Percentiles rank a stretch among this genome's conserved stretches.
Conservation (phyloP, 2,888 invertebrate genomes). For the Papilio gigon region DNA sequence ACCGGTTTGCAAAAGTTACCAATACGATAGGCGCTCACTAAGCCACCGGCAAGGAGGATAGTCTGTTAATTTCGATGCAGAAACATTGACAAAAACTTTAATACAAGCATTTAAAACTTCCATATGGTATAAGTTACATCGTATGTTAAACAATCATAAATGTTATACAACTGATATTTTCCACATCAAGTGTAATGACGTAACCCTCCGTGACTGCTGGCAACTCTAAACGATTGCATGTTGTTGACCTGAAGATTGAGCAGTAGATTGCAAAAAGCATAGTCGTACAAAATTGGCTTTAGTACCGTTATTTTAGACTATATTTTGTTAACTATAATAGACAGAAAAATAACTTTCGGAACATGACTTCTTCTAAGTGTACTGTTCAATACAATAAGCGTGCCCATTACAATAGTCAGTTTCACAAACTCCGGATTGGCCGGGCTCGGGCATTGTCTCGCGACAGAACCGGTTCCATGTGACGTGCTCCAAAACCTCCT, state of each 20-base stretch:
- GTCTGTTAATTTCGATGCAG: background rate
- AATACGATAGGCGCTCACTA: slow-evolving; percentile 41
- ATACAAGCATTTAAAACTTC: slow-evolving; percentile 11
- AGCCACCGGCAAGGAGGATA: slow-evolving; percentile 43
- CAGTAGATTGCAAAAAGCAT: slow-evolving; percentile 33
- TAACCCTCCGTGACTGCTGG: slow-evolving; percentile 35
- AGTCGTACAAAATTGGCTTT: slow-evolving; percentile 32
- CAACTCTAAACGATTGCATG: slow-evolving; percentile 35
- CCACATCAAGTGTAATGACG: slow-evolving; percentile 24
- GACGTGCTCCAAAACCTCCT: slow-evolving; percentile 60
- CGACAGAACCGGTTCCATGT: slow-evolving; percentile 66
- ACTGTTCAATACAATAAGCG: slow-evolving; percentile 42
- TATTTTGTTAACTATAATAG: slow-evolving; percentile 21
- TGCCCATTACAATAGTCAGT: slow-evolving; percentile 43
- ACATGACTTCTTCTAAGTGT: slow-evolving; percentile 44
- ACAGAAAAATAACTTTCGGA: slow-evolving; percentile 37
- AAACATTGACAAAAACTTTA: slow-evolving; percentile 1
- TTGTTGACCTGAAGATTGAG: slow-evolving; percentile 39
- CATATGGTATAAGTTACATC: background rate
- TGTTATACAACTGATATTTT: slow-evolving; percentile 27
- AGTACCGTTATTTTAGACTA: slow-evolving; percentile 22
- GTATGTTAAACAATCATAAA: background rate
- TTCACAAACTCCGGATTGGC: slow-evolving; percentile 53
- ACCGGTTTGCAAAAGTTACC: slow-evolving; percentile 71
- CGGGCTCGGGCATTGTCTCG: slow-evolving; percentile 61